phyloP scores from a whole-genome alignment of 1,140 invertebrate genomes.

The Acromyrmex charruanus region DNA sequence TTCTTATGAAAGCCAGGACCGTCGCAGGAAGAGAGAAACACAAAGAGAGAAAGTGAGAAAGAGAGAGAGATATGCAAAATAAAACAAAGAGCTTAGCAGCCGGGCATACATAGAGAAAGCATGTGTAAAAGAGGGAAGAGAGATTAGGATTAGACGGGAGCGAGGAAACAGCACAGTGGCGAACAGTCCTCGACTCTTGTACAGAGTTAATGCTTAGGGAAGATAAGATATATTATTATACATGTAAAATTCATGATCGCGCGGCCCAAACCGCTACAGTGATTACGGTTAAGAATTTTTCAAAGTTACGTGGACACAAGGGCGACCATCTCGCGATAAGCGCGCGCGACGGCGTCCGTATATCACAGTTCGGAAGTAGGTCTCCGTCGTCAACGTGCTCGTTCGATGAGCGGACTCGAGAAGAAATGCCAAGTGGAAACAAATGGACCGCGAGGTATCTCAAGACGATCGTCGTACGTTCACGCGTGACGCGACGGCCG shows the following conservation, averaged over 20 bases:
- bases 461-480: constrained; percentile 32
- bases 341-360: constrained; percentile 36
- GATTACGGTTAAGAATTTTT: constrained; percentile 59
- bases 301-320: constrained; percentile 55
- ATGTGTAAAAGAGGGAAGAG: constrained; percentile 34
- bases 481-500: neutral
- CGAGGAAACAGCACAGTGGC: constrained; percentile 76
- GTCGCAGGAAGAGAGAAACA: neutral
- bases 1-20: constrained; percentile 59
- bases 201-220: constrained; percentile 80
- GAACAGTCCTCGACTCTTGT: constrained; percentile 81
- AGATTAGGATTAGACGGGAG: constrained; percentile 68
- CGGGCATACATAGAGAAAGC: constrained; percentile 29
- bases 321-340: constrained; percentile 37
- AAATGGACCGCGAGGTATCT: neutral
- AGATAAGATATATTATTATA: constrained; percentile 77
- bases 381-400: constrained; percentile 19
- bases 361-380: constrained; percentile 21
- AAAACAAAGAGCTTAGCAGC: constrained; percentile 48
- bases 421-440: neutral
- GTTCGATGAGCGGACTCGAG: constrained; percentile 26
- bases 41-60: constrained; percentile 38
- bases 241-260: constrained; percentile 55
- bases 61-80: constrained; percentile 25
- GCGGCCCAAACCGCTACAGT: constrained; percentile 37